Conservation (phyloP, 2,113 vertebrate genomes). For the Lota lota region DNA sequence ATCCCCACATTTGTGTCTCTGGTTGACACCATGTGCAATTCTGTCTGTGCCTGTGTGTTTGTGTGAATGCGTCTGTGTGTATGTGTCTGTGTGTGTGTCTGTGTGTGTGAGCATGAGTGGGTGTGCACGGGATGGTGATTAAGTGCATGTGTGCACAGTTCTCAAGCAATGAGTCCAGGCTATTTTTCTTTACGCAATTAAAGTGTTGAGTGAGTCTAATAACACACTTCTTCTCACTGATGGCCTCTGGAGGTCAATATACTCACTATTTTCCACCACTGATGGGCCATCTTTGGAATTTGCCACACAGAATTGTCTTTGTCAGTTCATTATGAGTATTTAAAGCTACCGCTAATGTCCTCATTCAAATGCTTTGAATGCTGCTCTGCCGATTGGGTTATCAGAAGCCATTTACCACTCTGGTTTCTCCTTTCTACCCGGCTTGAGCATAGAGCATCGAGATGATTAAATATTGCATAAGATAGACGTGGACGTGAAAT, state of each 20-base stretch:
- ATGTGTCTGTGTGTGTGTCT: constrained; percentile 6
- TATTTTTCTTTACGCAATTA: constrained; percentile 33
- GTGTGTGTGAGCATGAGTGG: constrained; percentile 3
- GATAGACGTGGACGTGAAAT: constrained; percentile 25
- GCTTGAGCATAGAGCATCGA: constrained; percentile 32
- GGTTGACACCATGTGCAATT: too few species aligned
- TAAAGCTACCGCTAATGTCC: constrained; percentile 43
- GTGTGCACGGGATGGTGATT: neutral
- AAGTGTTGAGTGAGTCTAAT: constrained; percentile 38
- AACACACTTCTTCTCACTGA: constrained; percentile 37
- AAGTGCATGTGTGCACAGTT: constrained; percentile 48
- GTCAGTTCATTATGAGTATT: constrained; percentile 49
- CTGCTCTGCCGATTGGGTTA: constrained; percentile 52
- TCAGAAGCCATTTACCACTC: constrained; percentile 50
- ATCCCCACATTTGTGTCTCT: too few species aligned
- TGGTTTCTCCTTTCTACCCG: constrained; percentile 33
- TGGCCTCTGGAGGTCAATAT: constrained; percentile 43
- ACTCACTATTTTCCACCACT: constrained; percentile 17
- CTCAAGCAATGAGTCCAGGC: constrained; percentile 48
- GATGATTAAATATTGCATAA: constrained; percentile 44
- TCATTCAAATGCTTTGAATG: constrained; percentile 49
- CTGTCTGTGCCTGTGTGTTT: too few species aligned
- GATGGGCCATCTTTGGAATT: constrained; percentile 34
- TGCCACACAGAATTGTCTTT: constrained; percentile 23
- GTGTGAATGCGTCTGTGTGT: constrained; percentile 19